Conservation (phyloP, 2,797 vertebrate species). For the Lithobates sylvaticus region DNA sequence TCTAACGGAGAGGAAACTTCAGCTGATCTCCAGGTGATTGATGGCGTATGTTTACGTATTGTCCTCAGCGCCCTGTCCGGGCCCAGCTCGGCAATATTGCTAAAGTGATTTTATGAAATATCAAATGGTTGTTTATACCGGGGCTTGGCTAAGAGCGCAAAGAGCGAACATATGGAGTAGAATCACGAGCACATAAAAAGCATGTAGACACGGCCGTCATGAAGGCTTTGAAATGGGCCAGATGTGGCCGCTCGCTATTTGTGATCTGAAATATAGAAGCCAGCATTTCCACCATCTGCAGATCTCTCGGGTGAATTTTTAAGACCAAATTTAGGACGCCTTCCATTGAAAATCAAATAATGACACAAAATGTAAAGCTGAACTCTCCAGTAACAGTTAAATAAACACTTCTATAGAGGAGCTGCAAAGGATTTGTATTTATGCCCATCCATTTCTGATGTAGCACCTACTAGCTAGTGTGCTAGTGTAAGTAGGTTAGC, state of each 20-base stretch:
- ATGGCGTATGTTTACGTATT: slow-evolving; percentile 34
- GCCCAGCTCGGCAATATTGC: slow-evolving; percentile 3
- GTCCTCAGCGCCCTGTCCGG: slow-evolving; percentile 20
- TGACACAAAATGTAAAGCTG: neutral
- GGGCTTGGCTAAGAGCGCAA: neutral
- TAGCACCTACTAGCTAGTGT: no score
- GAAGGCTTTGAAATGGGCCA: slow-evolving; percentile 35
- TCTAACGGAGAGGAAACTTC: slow-evolving; percentile 4
- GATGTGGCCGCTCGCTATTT: slow-evolving; percentile 16
- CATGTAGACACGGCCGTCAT: slow-evolving; percentile 21
- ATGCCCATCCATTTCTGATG: no score
- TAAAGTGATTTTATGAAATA: slow-evolving; percentile 41
- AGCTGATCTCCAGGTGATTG: slow-evolving; percentile 34
- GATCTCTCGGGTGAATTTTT: neutral
- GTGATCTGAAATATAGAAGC: slow-evolving; percentile 24
- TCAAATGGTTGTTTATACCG: slow-evolving; percentile 44
- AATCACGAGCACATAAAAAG: slow-evolving; percentile 49
- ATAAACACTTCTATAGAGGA: no score
- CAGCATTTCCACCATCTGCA: slow-evolving; percentile 20
- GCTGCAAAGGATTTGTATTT: no score
- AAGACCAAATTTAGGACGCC: no score
- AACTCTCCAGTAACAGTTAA: neutral
- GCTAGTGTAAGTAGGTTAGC: no score
- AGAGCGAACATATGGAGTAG: slow-evolving; percentile 42
- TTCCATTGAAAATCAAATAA: no score